Percentiles rank a stretch among this genome's conserved stretches.
These are phyloP conservation scores for Torymus texanus DNA, from an alignment of 2,888 invertebrate species.

Conservation along the genomic window DNA sequence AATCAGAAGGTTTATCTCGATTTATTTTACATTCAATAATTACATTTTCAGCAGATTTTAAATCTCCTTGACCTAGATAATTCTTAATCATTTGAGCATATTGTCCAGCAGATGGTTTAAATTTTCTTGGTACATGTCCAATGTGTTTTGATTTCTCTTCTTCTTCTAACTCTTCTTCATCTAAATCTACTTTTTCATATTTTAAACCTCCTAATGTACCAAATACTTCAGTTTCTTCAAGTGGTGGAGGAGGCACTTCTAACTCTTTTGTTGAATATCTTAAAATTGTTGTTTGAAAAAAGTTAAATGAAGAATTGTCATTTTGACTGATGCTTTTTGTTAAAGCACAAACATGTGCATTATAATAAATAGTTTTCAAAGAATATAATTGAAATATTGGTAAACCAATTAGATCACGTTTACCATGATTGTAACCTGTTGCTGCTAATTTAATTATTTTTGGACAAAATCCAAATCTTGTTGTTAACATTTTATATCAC, in stretches of 20 bases:
- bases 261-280: conserved; percentile 40
- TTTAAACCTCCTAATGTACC: conserved; percentile 62
- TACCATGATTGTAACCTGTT: not conserved
- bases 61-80: conserved; percentile 79
- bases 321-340: not conserved
- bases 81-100: conserved; percentile 85
- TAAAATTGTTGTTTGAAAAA: conserved; percentile 6
- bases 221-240: conserved; percentile 59
- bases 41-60: conserved; percentile 87
- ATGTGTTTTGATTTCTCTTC: conserved; percentile 65
- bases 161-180: conserved; percentile 61
- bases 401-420: conserved; percentile 16
- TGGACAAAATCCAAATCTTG: conserved; percentile 38
- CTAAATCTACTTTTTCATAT: conserved; percentile 63
- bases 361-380: not conserved
- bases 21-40: conserved; percentile 88
- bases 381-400: not conserved
- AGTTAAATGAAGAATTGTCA: not conserved
- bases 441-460: conserved; percentile 34
- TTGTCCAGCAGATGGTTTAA: conserved; percentile 79
- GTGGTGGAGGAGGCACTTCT: conserved; percentile 30
- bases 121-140: conserved; percentile 56
- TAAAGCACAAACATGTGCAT: not conserved
- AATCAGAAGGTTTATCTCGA: conserved; percentile 85
- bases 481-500: conserved; percentile 39